Percentiles rank a stretch among this genome's conserved stretches.
phyloP scores from a whole-genome alignment of 1,140 invertebrate species.

The Drosophila malerkotliana region DNA sequence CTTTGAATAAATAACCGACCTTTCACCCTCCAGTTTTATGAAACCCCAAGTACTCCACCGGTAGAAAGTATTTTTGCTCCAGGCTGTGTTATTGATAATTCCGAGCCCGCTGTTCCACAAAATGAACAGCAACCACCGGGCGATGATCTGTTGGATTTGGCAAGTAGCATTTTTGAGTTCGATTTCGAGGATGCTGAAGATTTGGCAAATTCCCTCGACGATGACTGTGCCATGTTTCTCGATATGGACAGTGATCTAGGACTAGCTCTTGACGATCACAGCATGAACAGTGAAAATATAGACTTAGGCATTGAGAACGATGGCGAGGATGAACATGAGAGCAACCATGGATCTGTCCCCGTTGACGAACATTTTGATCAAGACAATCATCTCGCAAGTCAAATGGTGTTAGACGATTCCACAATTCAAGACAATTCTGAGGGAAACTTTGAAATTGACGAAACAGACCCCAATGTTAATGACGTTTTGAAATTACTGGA shows the following conservation, averaged over 20 bases:
- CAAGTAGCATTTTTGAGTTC: constrained; percentile 55
- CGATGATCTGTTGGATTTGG: constrained; percentile 48
- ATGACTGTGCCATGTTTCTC: constrained; percentile 49
- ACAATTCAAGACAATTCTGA: constrained; percentile 15
- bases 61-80: constrained; percentile 62
- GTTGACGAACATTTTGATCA: constrained; percentile 15
- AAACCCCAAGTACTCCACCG: constrained; percentile 45
- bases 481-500: constrained; percentile 60
- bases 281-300: constrained; percentile 6
- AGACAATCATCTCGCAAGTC: constrained; percentile 5
- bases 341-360: background rate
- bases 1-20: constrained; percentile 68
- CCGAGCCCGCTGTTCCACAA: constrained; percentile 16
- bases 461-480: constrained; percentile 17
- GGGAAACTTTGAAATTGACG: constrained; percentile 37
- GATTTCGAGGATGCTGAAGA: constrained; percentile 46
- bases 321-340: constrained; percentile 14
- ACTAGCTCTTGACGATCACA: constrained; percentile 35
- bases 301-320: constrained; percentile 16
- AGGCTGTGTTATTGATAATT: constrained; percentile 33
- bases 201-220: constrained; percentile 44
- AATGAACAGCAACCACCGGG: constrained; percentile 9
- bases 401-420: constrained; percentile 3
- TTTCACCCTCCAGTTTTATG: constrained; percentile 73
- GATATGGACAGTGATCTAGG: constrained; percentile 57